Evolutionary conservation across 2,113 vertebrate species (phyloP).

Genomic region (Zosterops lateralis): DNA sequence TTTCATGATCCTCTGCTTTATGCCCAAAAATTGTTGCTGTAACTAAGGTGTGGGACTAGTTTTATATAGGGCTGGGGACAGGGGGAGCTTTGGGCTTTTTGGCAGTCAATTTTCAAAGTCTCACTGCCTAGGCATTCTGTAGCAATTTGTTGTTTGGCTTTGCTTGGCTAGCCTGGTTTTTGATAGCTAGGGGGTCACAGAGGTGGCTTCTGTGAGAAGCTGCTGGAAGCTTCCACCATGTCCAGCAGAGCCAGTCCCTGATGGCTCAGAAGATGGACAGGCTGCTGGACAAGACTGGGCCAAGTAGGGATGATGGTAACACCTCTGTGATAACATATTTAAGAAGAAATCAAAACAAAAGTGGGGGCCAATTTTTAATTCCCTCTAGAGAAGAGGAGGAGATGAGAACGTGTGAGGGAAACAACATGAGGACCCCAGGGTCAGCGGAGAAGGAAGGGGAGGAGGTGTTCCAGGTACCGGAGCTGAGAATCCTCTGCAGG

Average conservation of each 20-base stretch:
- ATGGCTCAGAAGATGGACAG: not conserved
- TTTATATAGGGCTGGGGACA: too few relatives aligned
- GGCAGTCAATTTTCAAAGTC: not conserved
- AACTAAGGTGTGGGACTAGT: not conserved
- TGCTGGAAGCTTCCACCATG: not conserved
- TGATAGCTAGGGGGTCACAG: not conserved
- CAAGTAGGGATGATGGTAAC: not conserved
- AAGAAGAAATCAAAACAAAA: not conserved
- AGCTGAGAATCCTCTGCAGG: not conserved
- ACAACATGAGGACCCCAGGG: not conserved
- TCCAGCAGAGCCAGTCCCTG: not conserved
- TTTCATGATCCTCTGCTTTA: not conserved
- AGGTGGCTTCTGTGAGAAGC: not conserved
- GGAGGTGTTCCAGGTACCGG: fast-evolving
- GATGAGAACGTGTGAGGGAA: not conserved
- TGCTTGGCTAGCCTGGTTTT: not conserved
- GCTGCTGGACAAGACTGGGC: not conserved
- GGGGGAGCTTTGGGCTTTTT: not conserved
- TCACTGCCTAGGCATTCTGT: not conserved
- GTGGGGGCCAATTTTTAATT: not conserved
- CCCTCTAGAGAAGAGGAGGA: not conserved
- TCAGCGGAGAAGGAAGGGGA: not conserved
- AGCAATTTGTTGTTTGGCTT: not conserved
- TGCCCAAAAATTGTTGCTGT: not conserved
- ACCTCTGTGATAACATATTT: not conserved